phyloP scores from a whole-genome alignment of 30 jellyfish, hydroid and myxozoan species.

The Chrysaora quinquecirrha region DNA sequence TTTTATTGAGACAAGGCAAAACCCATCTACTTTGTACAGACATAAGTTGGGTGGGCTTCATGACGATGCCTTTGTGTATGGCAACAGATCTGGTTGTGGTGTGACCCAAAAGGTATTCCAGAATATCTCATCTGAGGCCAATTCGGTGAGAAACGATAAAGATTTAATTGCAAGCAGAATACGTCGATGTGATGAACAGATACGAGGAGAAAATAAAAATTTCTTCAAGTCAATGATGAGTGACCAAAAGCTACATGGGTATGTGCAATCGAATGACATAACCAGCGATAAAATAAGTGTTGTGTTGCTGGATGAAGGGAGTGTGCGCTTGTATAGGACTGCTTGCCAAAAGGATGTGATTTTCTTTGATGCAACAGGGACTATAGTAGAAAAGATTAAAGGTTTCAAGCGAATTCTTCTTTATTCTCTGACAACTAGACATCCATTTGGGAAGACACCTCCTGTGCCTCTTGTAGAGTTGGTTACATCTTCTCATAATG shows the following conservation, averaged over 20 bases:
- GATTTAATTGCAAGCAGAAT: neutral
- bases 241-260: neutral
- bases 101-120: constrained; percentile 12
- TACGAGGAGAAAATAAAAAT: neutral
- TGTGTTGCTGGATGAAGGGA: neutral
- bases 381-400: neutral
- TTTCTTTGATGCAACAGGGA: neutral
- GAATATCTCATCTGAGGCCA: neutral
- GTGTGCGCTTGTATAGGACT: neutral
- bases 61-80: neutral
- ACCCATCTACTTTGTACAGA: neutral
- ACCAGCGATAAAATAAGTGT: neutral
- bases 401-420: constrained; percentile 2
- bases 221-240: neutral
- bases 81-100: constrained; percentile 9
- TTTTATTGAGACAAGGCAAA: neutral
- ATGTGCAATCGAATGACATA: neutral
- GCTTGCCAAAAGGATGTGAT: neutral
- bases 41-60: neutral
- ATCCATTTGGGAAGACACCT: constrained; percentile 5
- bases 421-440: constrained; percentile 16
- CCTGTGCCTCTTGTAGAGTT: constrained; percentile 18
- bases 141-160: neutral
- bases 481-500: constrained; percentile 8
- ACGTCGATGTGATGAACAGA: neutral